Evolutionary conservation across 2,888 invertebrate species (phyloP), one percentile per base, ranked within the genome.

Genomic region (Ectropis crepuscularia): DNA sequence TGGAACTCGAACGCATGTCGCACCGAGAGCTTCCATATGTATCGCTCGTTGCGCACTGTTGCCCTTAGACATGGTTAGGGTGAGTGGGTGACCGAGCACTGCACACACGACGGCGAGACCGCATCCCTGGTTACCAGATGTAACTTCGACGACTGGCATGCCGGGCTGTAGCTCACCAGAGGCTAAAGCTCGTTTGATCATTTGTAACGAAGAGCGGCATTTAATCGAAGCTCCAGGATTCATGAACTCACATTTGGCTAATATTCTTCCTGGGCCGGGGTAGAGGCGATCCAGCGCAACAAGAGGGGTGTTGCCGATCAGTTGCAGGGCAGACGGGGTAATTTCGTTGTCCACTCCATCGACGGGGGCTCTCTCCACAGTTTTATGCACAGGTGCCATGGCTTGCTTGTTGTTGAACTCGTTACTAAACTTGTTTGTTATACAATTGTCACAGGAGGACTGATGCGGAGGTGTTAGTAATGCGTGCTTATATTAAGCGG

Each of bases 161-260:
- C 89, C 89, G 5, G 90, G 89, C 57, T 84, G 80, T 49, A 92
- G 64, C 5, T 79, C 79, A 9, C 92, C 91, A 11, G 75, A 77
- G 37, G 79, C 79, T 2, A 74, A 63, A 2, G 92, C 92, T 49
- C 78, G 78, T 42, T 78, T 69, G 61, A 92, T 85, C 92, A 92
- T 92, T 63, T 85, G 78, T 51, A 91, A 69, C 0, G 92, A 86
- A 0, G 92, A 92, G 10, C 92, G 86, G 61, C 87, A 87, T 79
- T 92, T 92, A 42, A 92, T 84, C 0, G 92, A 92, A 9, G 86
- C 92, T 39, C 92, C 90, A 7, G 92, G 92, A 59, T 91, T 92
- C 90, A 90, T 92, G 65, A 88, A 92, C 73, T 92, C 92, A 77
- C 92, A 92, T 86, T 92, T 92, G 0, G 84, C 92, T 47, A 92